These are phyloP conservation scores for Tragelaphus buxtoni DNA, from an alignment of 2,113 vertebrate species.

Conservation along the genomic window DNA sequence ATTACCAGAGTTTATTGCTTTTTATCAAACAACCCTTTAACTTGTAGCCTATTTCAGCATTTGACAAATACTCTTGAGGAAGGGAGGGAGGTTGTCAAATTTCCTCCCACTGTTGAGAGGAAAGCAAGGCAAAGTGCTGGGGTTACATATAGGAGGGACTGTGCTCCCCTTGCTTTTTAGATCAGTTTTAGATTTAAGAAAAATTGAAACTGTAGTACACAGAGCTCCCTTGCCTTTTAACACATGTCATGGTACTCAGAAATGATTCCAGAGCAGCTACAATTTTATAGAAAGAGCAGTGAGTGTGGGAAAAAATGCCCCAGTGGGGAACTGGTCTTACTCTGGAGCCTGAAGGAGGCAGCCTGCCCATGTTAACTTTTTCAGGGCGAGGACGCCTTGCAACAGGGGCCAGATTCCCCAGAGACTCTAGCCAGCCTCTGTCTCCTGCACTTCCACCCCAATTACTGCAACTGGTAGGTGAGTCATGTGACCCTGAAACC, in stretches of 20 bases:
- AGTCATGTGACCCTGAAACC: background rate
- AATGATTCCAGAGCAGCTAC: background rate
- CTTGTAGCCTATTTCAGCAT: background rate
- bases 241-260: background rate
- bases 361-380: background rate
- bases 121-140: background rate
- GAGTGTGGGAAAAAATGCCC: background rate
- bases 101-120: background rate
- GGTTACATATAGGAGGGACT: background rate
- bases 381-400: background rate
- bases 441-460: background rate
- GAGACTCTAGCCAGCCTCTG: background rate
- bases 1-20: background rate
- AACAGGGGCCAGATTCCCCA: background rate
- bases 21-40: constrained; percentile 18
- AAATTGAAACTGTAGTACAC: background rate
- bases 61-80: background rate
- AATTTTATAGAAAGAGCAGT: background rate
- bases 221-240: background rate
- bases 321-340: background rate
- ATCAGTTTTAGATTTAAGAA: background rate
- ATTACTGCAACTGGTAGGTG: background rate
- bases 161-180: background rate
- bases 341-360: background rate
- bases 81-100: background rate